Conservation (phyloP, 2,797 vertebrate genomes). For the Gastrophryne carolinensis region DNA sequence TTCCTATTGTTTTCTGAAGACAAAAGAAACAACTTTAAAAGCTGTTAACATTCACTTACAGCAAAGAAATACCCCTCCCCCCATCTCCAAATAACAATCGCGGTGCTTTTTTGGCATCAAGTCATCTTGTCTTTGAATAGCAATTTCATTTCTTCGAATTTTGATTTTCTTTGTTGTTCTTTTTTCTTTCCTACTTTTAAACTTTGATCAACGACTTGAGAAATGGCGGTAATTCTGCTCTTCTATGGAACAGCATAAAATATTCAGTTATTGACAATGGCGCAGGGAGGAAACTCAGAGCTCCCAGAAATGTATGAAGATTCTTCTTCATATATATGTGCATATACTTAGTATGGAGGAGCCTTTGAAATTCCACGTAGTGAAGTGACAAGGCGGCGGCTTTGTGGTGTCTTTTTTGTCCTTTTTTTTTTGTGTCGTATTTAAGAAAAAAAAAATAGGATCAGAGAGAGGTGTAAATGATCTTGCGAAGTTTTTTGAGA, state of each 20-base stretch:
- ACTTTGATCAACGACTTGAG: conserved; percentile 36
- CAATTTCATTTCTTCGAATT: conserved; percentile 4
- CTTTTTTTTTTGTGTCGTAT: conserved; percentile 7
- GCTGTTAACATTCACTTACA: conserved; percentile 6
- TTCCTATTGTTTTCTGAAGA: conserved; percentile 3
- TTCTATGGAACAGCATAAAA: conserved; percentile 30
- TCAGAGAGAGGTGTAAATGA: conserved; percentile 35
- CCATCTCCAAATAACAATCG: conserved; percentile 28
- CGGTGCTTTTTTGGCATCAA: neutral
- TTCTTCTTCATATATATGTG: conserved; percentile 46
- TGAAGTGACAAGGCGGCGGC: conserved; percentile 47
- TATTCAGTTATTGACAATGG: conserved; percentile 34
- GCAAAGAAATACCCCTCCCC: neutral
- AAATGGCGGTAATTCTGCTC: conserved; percentile 30
- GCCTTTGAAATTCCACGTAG: conserved; percentile 40
- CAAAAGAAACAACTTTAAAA: neutral
- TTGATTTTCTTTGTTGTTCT: conserved; percentile 19
- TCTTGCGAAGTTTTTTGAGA: neutral
- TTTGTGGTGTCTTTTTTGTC: conserved; percentile 48
- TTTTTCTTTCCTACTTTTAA: conserved; percentile 38
- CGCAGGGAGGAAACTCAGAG: conserved; percentile 6
- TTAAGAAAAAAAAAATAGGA: conserved; percentile 13
- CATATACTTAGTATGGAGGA: conserved; percentile 41
- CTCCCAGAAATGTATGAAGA: neutral
- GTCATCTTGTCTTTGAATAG: conserved; percentile 47